Evolutionary conservation across 2,888 invertebrate genomes (phyloP).

Genomic region (Andrena bicolor): DNA sequence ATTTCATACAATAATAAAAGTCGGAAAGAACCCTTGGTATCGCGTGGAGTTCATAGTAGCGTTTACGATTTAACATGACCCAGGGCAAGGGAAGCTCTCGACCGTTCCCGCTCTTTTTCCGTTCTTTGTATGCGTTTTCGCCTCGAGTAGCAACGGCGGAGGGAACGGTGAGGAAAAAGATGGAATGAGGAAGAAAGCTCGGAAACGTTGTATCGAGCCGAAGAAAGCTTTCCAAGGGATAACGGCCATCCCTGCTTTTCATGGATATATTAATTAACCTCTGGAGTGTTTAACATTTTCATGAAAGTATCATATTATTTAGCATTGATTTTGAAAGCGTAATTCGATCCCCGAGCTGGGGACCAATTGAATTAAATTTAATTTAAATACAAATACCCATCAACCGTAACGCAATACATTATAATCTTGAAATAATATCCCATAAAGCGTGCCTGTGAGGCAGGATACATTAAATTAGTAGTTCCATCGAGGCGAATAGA

Average conservation of each 20-base stretch:
- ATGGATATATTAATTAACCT: slow-evolving; percentile 8
- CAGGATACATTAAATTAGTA: slow-evolving; percentile 28
- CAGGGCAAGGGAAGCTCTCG: slow-evolving; percentile 31
- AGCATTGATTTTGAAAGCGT: too few species aligned
- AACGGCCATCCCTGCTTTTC: slow-evolving; percentile 5
- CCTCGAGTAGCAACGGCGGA: slow-evolving; percentile 13
- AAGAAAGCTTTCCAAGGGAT: slow-evolving; percentile 32
- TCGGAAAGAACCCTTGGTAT: slow-evolving; percentile 38
- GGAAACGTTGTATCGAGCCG: slow-evolving; percentile 26
- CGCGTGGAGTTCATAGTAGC: slow-evolving; percentile 33
- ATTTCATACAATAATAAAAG: slow-evolving; percentile 42
- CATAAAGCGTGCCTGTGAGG: background rate
- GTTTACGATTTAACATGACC: slow-evolving; percentile 61
- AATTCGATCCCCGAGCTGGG: too few species aligned
- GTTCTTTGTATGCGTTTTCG: slow-evolving; percentile 41
- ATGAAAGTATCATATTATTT: too few species aligned
- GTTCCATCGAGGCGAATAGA: background rate
- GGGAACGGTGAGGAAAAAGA: slow-evolving; percentile 16
- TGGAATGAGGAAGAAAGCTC: slow-evolving; percentile 40
- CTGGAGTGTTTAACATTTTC: too few species aligned
- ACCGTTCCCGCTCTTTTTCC: slow-evolving; percentile 44
- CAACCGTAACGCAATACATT: background rate
- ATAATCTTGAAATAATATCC: background rate
- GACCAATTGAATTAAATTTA: background rate
- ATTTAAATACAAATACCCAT: background rate